phyloP scores from a whole-genome alignment of 2,888 invertebrate species.

The Trimorus sp. region DNA sequence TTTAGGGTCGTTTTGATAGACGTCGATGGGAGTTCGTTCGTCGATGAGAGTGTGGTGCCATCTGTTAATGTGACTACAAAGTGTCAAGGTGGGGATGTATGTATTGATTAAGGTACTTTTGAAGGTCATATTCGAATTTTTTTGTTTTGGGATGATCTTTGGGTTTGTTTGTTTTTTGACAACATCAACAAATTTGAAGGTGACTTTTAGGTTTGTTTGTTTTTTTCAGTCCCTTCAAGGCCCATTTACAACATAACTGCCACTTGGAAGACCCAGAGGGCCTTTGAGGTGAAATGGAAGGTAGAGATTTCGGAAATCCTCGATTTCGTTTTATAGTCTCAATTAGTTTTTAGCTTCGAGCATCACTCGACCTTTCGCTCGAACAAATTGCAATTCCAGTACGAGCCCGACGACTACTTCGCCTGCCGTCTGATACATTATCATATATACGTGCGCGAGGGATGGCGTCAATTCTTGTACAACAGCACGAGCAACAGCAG shows the following conservation, averaged over 20 bases:
- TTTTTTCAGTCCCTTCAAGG: conserved; percentile 55
- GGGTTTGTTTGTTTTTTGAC: background rate
- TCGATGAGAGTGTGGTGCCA: conserved; percentile 53
- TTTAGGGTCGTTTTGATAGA: conserved; percentile 64
- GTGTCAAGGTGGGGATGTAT: conserved; percentile 51
- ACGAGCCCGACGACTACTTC: conserved; percentile 59
- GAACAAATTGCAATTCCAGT: conserved; percentile 48
- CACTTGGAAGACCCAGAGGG: conserved; percentile 48
- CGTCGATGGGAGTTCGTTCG: conserved; percentile 58
- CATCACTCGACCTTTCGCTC: background rate
- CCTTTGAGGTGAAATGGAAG: conserved; percentile 64
- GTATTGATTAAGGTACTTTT: background rate
- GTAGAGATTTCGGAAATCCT: conserved; percentile 28
- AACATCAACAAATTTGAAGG: background rate
- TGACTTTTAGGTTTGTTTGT: background rate
- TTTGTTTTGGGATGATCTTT: background rate
- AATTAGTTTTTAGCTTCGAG: too few relatives aligned
- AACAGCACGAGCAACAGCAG: conserved; percentile 51
- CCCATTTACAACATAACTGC: conserved; percentile 60
- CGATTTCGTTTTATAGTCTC: too few relatives aligned
- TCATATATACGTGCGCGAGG: conserved; percentile 62
- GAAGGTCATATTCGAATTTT: background rate
- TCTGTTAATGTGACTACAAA: conserved; percentile 49
- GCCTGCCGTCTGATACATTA: conserved; percentile 63
- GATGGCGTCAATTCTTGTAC: conserved; percentile 64